These are phyloP conservation scores for Calypte anna DNA, from an alignment of 2,113 vertebrate species.

Conservation along the genomic window DNA sequence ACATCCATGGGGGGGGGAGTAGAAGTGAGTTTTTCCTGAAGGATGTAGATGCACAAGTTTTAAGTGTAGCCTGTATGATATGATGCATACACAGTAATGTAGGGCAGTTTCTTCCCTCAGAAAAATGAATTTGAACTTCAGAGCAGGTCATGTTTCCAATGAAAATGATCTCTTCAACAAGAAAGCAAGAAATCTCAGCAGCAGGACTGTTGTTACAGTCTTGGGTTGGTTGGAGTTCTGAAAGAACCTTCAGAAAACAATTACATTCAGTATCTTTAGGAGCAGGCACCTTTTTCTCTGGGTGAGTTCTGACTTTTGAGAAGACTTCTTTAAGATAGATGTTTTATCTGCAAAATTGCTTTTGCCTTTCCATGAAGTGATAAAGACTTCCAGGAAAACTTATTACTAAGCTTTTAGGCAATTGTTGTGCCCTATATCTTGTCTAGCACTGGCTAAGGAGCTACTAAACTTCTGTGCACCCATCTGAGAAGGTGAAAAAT, in stretches of 20 bases:
- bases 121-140: not conserved
- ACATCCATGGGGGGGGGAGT: rapidly evolving
- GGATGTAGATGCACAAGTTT: not conserved
- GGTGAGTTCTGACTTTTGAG: not conserved
- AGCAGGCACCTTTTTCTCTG: not conserved
- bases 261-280: not conserved
- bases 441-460: not conserved
- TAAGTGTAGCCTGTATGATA: not conserved
- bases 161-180: not conserved
- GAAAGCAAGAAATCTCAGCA: not conserved
- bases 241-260: not conserved
- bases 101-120: not conserved
- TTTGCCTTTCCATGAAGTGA: not conserved
- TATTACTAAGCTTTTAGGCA: not conserved
- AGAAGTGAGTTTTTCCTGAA: not conserved
- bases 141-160: not conserved
- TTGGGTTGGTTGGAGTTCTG: not conserved
- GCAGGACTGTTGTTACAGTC: not conserved
- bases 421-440: not conserved
- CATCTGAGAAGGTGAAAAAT: not conserved
- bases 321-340: not conserved
- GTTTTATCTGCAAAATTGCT: not conserved
- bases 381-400: not conserved
- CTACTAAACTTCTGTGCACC: not conserved
- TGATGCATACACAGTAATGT: not conserved